Evolutionary conservation across 2,888 invertebrate genomes (phyloP), one percentile per base, ranked within the genome.

Genomic region (Xiphydria camelus): DNA sequence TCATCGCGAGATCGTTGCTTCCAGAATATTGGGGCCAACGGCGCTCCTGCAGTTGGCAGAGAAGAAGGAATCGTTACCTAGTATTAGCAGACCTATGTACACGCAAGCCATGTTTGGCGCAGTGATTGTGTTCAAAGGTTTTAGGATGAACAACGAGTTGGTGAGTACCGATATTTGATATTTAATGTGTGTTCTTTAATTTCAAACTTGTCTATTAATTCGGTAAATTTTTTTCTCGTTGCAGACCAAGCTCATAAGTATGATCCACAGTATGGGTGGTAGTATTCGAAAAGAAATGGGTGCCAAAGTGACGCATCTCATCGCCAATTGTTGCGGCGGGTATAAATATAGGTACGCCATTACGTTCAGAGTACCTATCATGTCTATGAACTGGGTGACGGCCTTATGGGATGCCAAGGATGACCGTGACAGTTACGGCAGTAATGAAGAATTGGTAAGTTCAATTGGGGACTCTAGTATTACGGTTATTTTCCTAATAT

Each of bases 201-300:
- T 42, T 45, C 36, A 6, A 38, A 22, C 23, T 45, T 23, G 53
- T 49, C 49, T 51, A 51, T 50, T 57, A 52, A 42, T 43, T 37
- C 41, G 31, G 40, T 42, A 35, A 44, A 45, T 51, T 41, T 41
- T 54, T 45, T 33, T 45, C 42, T 50, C 42, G n/a, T n/a, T n/a
- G 12, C 78, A 94, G 94, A 88, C 87, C 65, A 85, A 85, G 75
- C 81, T 95, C 75, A 90, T 94, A 62, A 88, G 88, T 62, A 80
- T 94, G 75, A 90, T 96, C 62, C 96, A 96, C 80, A 89, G 89
- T 75, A 96, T 97, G 96, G 95, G 95, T 61, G 97, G 96, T 36
- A 93, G 93, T 64, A 91, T 96, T 68, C 84, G 94, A 55, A 91
- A 90, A 78, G 94, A 96, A 70, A 88, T 93, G 83, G 86, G 86